phyloP scores from a whole-genome alignment of 2,797 vertebrate species.

The Artibeus jamaicensis region DNA sequence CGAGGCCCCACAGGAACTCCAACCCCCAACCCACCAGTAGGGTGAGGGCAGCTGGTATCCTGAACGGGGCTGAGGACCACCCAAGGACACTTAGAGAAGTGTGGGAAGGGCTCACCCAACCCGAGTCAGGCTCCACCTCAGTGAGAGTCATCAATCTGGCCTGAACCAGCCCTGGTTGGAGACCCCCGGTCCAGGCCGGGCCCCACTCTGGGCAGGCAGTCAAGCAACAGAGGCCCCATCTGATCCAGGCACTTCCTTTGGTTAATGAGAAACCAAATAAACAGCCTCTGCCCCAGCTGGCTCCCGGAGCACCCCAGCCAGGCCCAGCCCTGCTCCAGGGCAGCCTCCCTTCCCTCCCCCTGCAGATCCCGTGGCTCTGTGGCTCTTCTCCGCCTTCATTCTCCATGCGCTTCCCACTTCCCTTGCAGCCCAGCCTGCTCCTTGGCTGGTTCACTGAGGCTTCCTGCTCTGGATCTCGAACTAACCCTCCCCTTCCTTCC shows the following conservation, averaged over 20 bases:
- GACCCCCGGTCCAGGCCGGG: conserved; percentile 2
- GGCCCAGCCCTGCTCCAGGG: conserved; percentile 46
- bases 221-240: conserved; percentile 63
- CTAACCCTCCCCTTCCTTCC: conserved; percentile 42
- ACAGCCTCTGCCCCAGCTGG: conserved; percentile 74
- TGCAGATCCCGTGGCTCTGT: background rate
- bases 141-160: background rate
- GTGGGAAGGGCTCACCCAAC: background rate
- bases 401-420: background rate
- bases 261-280: conserved; percentile 78
- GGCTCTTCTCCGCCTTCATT: conserved; percentile 15
- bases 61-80: background rate
- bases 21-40: background rate
- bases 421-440: background rate
- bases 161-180: conserved; percentile 25
- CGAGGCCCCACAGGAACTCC: background rate
- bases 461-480: conserved; percentile 36
- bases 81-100: background rate
- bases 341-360: conserved; percentile 26
- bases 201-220: conserved; percentile 54
- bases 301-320: conserved; percentile 52
- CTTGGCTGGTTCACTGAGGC: background rate
- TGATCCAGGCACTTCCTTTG: conserved; percentile 73
- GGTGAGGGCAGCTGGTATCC: background rate
- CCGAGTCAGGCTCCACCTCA: background rate